These are phyloP conservation scores for Bubalus kerabau DNA, from an alignment of 2,113 vertebrate genomes.

Conservation along the genomic window DNA sequence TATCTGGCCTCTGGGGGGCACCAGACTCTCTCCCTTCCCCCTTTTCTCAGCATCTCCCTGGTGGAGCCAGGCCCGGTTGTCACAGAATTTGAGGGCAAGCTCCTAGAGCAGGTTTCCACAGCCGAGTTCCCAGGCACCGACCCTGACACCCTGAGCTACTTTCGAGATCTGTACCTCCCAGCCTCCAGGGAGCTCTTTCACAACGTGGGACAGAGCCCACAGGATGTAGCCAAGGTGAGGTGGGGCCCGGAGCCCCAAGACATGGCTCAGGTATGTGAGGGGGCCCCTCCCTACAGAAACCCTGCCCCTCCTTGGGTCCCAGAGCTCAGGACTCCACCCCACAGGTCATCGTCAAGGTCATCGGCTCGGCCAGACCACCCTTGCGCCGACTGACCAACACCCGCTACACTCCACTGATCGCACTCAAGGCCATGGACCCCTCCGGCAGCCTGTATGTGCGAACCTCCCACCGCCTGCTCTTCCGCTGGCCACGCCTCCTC, in stretches of 20 bases:
- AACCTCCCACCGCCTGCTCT: conserved; percentile 78
- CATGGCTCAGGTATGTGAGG: rapidly evolving
- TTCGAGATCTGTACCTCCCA: conserved; percentile 84
- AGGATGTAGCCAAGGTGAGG: conserved; percentile 81
- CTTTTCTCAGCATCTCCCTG: conserved; percentile 79
- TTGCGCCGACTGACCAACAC: conserved; percentile 86
- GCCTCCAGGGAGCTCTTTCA: conserved; percentile 81
- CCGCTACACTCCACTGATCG: conserved; percentile 80
- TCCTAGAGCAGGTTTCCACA: conserved; percentile 77
- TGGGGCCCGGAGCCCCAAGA: background rate
- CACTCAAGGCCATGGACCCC: conserved; percentile 82
- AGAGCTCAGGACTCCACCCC: background rate
- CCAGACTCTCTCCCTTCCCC: conserved; percentile 43
- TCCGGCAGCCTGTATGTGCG: conserved; percentile 81
- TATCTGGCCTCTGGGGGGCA: background rate
- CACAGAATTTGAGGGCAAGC: conserved; percentile 86
- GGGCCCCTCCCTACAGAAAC: background rate
- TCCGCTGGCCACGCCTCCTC: conserved; percentile 79
- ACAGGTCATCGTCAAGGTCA: conserved; percentile 82
- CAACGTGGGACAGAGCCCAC: conserved; percentile 83
- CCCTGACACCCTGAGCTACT: conserved; percentile 79
- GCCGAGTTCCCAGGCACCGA: conserved; percentile 80
- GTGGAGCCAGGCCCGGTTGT: conserved; percentile 86
- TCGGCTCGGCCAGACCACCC: conserved; percentile 76
- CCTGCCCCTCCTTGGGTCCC: rapidly evolving